Conservation (phyloP, 1,140 invertebrate genomes). For the Laodelphax striatellus region DNA sequence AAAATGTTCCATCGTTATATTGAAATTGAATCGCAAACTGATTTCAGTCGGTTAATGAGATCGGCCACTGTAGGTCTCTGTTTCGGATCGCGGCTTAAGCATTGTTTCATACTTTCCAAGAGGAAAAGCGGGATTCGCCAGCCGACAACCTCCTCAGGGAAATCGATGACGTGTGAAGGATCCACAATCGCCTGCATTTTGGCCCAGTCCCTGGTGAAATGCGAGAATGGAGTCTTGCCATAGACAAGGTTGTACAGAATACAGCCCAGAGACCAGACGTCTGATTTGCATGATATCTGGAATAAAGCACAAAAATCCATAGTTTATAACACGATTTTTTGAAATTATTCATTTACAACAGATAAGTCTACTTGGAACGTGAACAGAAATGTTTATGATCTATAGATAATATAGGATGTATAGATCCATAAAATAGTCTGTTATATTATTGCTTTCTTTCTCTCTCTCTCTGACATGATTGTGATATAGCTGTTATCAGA, state of each 20-base stretch:
- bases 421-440: too few relatives aligned
- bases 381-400: too few relatives aligned
- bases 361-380: too few relatives aligned
- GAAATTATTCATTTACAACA: conserved; percentile 5
- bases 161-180: conserved; percentile 61
- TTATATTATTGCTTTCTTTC: too few relatives aligned
- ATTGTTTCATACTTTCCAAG: conserved; percentile 14
- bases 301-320: conserved; percentile 20
- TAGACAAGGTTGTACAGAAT: conserved; percentile 92
- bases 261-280: conserved; percentile 96
- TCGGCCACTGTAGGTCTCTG: conserved; percentile 20
- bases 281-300: conserved; percentile 83
- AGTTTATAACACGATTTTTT: conserved; percentile 8
- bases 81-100: conserved; percentile 20
- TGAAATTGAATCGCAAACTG: too few relatives aligned
- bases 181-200: conserved; percentile 79
- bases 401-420: too few relatives aligned
- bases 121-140: conserved; percentile 15
- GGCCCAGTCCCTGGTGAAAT: conserved; percentile 57
- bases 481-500: too few relatives aligned
- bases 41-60: conserved; percentile 10
- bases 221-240: conserved; percentile 80
- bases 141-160: conserved; percentile 35
- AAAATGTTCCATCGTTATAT: too few relatives aligned
- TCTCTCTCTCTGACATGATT: too few relatives aligned